Evolutionary conservation across 1,140 invertebrate genomes (phyloP), one percentile per base, ranked within the genome.

Genomic region (Pectinophora gossypiella): DNA sequence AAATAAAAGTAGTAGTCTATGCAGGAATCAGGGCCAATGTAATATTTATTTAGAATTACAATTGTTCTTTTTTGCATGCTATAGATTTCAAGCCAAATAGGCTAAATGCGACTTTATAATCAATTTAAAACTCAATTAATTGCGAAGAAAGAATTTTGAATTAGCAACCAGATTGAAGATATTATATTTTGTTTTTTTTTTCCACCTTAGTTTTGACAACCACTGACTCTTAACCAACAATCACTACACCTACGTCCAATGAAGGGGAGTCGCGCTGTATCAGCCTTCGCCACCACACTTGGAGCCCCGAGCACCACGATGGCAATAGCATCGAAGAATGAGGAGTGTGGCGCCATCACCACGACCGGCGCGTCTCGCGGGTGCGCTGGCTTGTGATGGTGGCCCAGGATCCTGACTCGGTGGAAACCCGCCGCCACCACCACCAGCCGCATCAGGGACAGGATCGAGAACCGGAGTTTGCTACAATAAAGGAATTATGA

Each of bases 331-430:
- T 98, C 97, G 86, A 96, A 94, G 90, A 95, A 97, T 51, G 94
- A 93, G 16, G 96, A 98, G 84, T 98, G 97, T 5, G 97, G 96
- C 15, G 95, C 95, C 43, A 96, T 90, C n/a, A 93, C 93, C 51
- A 98, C 85, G 55, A 98, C 93, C 1, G 96, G 95, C 0, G 96
- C 96, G 59, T 96, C 93, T 58, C 91, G 57, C 0, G 62, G 56
- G 54, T 63, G 66, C 19, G 69, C 43, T 1, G 78, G 68, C 20
- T 62, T 45, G 54, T 78, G 65, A 13, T 73, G 54, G n/a, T 51
- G 50, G 9, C 83, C 81, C 47, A 73, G 42, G 13, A 86, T 55
- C 15, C 57, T 52, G 40, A 86, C 79, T 4, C 79, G 75, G 53
- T 95, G 92, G 86, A 97, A 96, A 51, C 96, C 95, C 47, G 93